Base-by-base conservation (phyloP, 1,140 invertebrate species). In the Aphelinus certus region DNA sequence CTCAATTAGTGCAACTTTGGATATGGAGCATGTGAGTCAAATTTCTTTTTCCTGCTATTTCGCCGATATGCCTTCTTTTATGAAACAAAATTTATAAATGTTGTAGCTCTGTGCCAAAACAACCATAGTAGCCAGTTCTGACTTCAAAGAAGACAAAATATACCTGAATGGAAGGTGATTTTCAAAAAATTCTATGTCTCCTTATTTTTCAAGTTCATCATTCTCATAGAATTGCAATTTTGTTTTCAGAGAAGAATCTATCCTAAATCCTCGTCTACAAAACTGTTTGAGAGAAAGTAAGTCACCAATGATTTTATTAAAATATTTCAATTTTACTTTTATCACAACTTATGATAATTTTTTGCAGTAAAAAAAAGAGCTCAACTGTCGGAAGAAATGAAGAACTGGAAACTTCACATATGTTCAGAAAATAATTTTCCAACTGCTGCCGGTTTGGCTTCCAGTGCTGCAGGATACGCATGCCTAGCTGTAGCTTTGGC, bases 361-460 rank as follows among this genome's bases (percentile, higher is more conserved):
- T 64, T 84, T 53, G 89, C 57, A 88, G 88, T 74, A 76, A 88
- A 68, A 84, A 90, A 86, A 84, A 86, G 82, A 83, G 82, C 81
- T 78, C 88, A 76, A 79, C 71, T 82, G 2, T 49, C 79, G 76
- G 61, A 80, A 79, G 75, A 89, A 85, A 78, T 90, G 86, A 77
- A 89, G 6, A 81, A 89, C 5, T 95, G 93, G 92, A 93, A 96
- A 82, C 81, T 98, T 46, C 93, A 94, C 78, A 94, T 99, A 78
- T 95, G 93, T 84, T 99, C 98, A 0, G 92, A 93, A 81, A 99
- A 99, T 87, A 99, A 99, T 89, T 99, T 99, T 85, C 98, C 98
- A 42, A 99, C 98, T 42, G 97, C 97, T 45, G 97, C 98, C 77
- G 98, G 98, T 1, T 88, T 99, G 47, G 98, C 98, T 4, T 99